Percentiles rank a stretch among this genome's conserved stretches.
These are phyloP conservation scores for Scolopax bukidnonensis DNA, from an alignment of 2,797 vertebrate species.

Conservation along the genomic window DNA sequence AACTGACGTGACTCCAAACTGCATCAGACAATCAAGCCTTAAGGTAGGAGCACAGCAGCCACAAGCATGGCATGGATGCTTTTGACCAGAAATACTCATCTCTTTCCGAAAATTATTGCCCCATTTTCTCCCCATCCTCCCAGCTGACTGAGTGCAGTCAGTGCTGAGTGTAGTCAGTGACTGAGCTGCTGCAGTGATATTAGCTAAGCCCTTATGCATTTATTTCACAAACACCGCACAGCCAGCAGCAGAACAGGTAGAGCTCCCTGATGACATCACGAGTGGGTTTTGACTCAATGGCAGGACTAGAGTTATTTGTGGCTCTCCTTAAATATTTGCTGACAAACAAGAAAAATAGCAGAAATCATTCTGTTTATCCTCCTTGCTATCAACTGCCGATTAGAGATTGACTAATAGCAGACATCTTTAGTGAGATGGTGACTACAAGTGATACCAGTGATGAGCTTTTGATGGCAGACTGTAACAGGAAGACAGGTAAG, in stretches of 20 bases:
- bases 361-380: neutral
- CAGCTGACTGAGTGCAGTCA: neutral
- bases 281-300: neutral
- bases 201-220: neutral
- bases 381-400: neutral
- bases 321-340: neutral
- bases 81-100: slow-evolving; percentile 25
- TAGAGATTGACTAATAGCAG: neutral
- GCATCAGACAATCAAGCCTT: slow-evolving; percentile 40
- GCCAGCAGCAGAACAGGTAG: neutral
- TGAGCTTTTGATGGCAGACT: neutral
- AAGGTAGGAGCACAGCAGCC: slow-evolving; percentile 43
- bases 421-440: neutral
- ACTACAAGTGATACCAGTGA: neutral
- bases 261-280: neutral
- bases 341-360: neutral
- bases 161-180: too few species aligned
- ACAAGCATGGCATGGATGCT: neutral
- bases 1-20: slow-evolving; percentile 39
- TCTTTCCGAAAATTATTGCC: slow-evolving; percentile 28
- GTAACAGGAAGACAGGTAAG: neutral
- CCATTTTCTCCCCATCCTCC: neutral
- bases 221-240: neutral
- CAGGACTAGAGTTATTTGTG: neutral
- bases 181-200: neutral